phyloP scores from a whole-genome alignment of 1,140 invertebrate genomes.

The Rhopalosiphum maidis region DNA sequence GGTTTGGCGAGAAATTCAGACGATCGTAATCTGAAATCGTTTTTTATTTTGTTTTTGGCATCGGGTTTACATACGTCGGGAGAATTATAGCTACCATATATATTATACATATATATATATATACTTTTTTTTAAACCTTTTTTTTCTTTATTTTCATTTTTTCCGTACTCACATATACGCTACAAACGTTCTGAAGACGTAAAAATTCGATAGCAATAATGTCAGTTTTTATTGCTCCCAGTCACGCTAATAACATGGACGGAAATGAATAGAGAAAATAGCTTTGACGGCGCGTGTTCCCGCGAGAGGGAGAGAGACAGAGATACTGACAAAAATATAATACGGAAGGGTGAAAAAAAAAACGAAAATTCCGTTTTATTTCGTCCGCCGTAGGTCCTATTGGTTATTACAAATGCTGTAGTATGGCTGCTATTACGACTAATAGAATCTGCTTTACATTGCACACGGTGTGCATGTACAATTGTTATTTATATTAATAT shows the following conservation, averaged over 20 bases:
- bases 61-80: constrained; percentile 2
- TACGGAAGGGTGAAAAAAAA: not conserved
- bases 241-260: constrained; percentile 26
- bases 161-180: not conserved
- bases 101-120: not conserved
- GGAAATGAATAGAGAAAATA: not conserved
- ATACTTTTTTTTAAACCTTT: not conserved
- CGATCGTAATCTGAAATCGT: constrained; percentile 25
- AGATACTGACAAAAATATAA: not conserved
- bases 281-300: not conserved
- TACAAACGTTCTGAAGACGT: constrained; percentile 9
- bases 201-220: constrained; percentile 37
- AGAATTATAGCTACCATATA: not conserved
- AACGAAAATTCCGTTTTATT: not conserved
- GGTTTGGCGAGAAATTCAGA: constrained; percentile 12
- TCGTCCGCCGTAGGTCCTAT: not conserved
- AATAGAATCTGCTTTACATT: not conserved
- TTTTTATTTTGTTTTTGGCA: constrained; percentile 9
- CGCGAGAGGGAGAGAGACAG: not conserved
- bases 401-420: not conserved
- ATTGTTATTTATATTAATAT: not conserved
- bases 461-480: not conserved
- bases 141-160: not conserved
- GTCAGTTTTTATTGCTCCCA: constrained; percentile 42
- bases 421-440: not conserved